Evolutionary conservation across 2,888 invertebrate genomes (phyloP).

Genomic region (Epirrita christyi): DNA sequence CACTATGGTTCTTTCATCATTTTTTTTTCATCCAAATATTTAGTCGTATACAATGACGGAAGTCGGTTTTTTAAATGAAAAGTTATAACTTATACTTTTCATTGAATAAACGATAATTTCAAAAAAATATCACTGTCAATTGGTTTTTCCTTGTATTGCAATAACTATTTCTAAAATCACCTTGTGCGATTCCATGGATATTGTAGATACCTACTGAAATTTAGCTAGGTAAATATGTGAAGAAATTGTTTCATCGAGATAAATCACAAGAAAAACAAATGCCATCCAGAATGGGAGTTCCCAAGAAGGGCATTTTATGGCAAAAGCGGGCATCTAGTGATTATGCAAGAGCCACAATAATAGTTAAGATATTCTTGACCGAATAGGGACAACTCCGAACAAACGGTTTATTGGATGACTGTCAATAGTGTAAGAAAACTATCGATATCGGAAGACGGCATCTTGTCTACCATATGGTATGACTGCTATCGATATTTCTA

Average conservation of each 20-base stretch:
- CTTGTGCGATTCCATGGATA: too few relatives aligned
- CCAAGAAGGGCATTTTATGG: slow-evolving; percentile 27
- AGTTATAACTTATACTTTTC: too few relatives aligned
- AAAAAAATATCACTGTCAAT: too few relatives aligned
- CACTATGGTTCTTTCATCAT: too few relatives aligned
- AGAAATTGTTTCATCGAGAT: not conserved
- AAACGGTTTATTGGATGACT: slow-evolving; percentile 67
- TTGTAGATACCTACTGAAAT: too few relatives aligned
- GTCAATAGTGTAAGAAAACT: slow-evolving; percentile 45
- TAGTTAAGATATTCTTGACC: slow-evolving; percentile 75
- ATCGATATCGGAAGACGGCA: slow-evolving; percentile 16
- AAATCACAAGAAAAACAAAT: slow-evolving; percentile 28
- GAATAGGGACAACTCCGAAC: slow-evolving; percentile 64
- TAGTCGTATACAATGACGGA: too few relatives aligned
- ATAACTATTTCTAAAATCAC: too few relatives aligned
- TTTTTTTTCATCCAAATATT: too few relatives aligned
- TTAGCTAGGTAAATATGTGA: not conserved
- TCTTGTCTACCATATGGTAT: not conserved
- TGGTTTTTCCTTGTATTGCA: too few relatives aligned
- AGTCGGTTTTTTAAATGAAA: too few relatives aligned
- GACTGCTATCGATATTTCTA: slow-evolving; percentile 3
- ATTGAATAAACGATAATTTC: too few relatives aligned
- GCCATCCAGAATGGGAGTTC: slow-evolving; percentile 35
- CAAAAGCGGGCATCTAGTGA: slow-evolving; percentile 41
- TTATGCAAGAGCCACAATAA: slow-evolving; percentile 70